phyloP scores from a whole-genome alignment of 2,888 invertebrate species.

The Helicoverpa assulta region DNA sequence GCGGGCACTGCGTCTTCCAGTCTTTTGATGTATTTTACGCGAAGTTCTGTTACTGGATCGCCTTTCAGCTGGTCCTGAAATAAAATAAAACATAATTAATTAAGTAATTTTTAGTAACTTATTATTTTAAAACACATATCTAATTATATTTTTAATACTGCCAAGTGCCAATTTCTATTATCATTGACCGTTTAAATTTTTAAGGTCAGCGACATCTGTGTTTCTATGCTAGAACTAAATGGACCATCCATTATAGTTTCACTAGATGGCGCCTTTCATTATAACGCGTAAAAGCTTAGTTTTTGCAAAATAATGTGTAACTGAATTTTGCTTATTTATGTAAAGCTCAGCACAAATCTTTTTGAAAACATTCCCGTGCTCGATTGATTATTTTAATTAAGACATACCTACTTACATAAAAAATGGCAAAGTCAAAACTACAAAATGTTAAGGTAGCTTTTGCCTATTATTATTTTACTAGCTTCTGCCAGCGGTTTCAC shows the following conservation, averaged over 20 bases:
- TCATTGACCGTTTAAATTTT: neutral
- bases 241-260: neutral
- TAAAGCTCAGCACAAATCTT: too few species aligned
- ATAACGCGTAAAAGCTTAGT: too few species aligned
- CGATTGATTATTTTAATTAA: too few species aligned
- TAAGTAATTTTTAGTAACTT: neutral
- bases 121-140: neutral
- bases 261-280: slow-evolving; percentile 23
- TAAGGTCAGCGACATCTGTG: slow-evolving; percentile 32
- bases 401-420: too few species aligned
- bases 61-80: slow-evolving; percentile 98
- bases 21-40: slow-evolving; percentile 98
- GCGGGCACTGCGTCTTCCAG: slow-evolving; percentile 99
- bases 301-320: too few species aligned
- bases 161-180: neutral
- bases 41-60: slow-evolving; percentile 97
- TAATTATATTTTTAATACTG: too few species aligned
- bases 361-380: too few species aligned
- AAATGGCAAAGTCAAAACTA: too few species aligned
- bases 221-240: slow-evolving; percentile 7
- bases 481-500: too few species aligned
- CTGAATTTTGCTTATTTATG: too few species aligned
- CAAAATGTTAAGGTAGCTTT: too few species aligned
- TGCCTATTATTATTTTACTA: too few species aligned
- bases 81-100: neutral